A percentile compares a stretch with the other conserved stretches of the same genome.
Conservation (phyloP, 2,113 vertebrate genomes). For the Sminthopsis crassicaudata region DNA sequence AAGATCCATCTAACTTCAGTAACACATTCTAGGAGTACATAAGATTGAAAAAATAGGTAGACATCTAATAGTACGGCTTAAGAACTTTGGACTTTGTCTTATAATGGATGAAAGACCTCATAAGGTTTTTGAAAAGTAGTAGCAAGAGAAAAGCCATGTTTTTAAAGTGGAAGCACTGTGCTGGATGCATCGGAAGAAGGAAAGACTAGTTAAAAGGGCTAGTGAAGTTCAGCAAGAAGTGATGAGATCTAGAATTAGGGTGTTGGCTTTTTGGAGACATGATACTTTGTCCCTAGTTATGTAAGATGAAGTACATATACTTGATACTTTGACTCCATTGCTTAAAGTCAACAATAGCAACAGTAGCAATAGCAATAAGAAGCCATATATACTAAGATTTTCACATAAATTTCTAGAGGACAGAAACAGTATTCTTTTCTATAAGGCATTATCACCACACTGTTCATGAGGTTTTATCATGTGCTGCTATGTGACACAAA, state of each 20-base stretch:
- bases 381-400: slow-evolving; percentile 21
- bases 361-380: not conserved
- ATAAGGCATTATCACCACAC: not conserved
- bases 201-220: too few relatives aligned
- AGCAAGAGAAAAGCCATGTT: not conserved
- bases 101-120: slow-evolving; percentile 21
- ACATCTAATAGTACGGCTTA: not conserved
- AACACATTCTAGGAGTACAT: not conserved
- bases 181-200: too few relatives aligned
- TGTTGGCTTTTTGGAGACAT: not conserved
- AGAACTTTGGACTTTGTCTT: slow-evolving; percentile 35
- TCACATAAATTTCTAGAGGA: not conserved
- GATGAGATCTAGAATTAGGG: not conserved
- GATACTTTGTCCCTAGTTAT: not conserved
- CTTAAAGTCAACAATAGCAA: not conserved
- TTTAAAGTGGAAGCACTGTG: too few relatives aligned
- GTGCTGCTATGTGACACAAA: not conserved
- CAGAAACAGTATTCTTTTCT: not conserved
- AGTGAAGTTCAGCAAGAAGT: not conserved
- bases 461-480: slow-evolving; percentile 27
- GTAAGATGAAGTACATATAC: slow-evolving; percentile 23
- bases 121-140: not conserved
- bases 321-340: not conserved
- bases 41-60: not conserved
- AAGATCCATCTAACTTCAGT: not conserved